These are phyloP conservation scores for Melanchra persicariae DNA, from an alignment of 2,888 invertebrate species.

Conservation along the genomic window DNA sequence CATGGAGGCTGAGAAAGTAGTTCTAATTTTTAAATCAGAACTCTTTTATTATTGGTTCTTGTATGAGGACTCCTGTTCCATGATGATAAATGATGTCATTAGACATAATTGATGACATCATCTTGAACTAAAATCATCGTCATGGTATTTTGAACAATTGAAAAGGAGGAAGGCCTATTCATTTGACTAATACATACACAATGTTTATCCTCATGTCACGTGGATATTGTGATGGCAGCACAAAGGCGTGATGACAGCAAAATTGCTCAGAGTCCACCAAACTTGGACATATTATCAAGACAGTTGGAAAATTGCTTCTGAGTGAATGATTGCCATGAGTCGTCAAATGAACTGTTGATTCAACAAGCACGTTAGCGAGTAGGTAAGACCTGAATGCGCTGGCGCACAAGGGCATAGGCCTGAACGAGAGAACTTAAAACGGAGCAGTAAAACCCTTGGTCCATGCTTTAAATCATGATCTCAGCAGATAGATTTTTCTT, in stretches of 20 bases:
- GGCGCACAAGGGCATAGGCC: background rate
- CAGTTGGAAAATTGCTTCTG: background rate
- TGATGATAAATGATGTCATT: background rate
- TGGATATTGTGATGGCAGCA: background rate
- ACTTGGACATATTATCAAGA: constrained; percentile 10
- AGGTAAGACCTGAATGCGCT: background rate
- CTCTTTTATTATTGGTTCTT: background rate
- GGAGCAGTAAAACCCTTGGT: background rate
- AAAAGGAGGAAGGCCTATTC: background rate
- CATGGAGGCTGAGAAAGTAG: constrained; percentile 1
- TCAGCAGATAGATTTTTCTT: background rate
- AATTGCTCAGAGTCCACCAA: background rate
- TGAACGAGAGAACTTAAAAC: no score
- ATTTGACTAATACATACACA: background rate
- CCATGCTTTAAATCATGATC: background rate
- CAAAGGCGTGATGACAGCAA: background rate
- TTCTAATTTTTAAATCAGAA: background rate
- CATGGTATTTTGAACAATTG: background rate
- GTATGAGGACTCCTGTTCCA: background rate
- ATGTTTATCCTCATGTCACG: background rate
- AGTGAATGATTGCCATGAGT: constrained; percentile 21
- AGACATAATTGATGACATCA: constrained; percentile 15
- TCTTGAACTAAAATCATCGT: constrained; percentile 2
- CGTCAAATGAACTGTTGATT: constrained; percentile 2
- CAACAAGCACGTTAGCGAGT: background rate